Evolutionary conservation across 2,113 vertebrate species (phyloP).

Genomic region (pig (Sus scrofa)): T2T-Sscrofa CM000812.6:7330001-7330500

Average conservation of each 20-base stretch:
- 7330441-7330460: not conserved
- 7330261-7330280: too few species aligned
- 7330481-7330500: not conserved
- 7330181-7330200: not conserved
- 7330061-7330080: too few species aligned
- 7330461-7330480: not conserved
- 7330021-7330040: too few species aligned
- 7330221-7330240: not conserved
- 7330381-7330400: not conserved
- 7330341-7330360: not conserved
- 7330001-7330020: too few species aligned
- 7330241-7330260: not conserved
- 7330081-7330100: too few species aligned
- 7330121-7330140: not conserved
- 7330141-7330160: not conserved
- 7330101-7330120: not conserved
- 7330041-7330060: too few species aligned
- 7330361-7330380: not conserved
- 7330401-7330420: accelerated
- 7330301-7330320: not conserved
- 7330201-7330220: not conserved
- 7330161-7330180: not conserved
- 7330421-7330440: too few species aligned
- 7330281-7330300: accelerated
- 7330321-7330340: not conserved